Evolutionary conservation across 2,797 vertebrate genomes (phyloP), one percentile per base, ranked within the genome.

Genomic region (Sebastes jordani): DNA sequence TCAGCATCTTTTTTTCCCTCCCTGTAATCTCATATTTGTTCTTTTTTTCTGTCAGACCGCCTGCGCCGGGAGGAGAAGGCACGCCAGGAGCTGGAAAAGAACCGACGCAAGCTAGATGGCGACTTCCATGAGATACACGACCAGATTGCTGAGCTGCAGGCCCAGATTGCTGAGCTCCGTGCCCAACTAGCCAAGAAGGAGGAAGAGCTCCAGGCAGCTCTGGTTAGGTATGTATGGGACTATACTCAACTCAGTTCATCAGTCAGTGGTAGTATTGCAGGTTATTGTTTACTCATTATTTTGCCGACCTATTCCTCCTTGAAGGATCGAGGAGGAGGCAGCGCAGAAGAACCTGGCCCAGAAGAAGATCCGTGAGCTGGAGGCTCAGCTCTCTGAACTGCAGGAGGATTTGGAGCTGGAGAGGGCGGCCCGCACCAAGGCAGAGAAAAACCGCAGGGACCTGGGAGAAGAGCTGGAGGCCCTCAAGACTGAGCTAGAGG

Each of bases 321-420:
- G 16, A 86, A 99, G 99, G 92, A 97, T 98, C 46, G 99, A 99
- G 88, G 98, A 99, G 81, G 99, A 99, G 89, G 97, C 98, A 5
- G 93, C 96, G 0, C 97, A 98, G 92, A 99, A 99, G 93, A 99
- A 98, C 85, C 86, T 97, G 90, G 99, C 98, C 60, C 94, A 99
- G 70, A 99, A 99, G 86, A 99, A 98, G 94, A 98, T 99, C 83
- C 95, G 99, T 1, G 99, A 99, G 89, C 91, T 99, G 5, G 98
- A 99, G 88, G 97, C 98, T 11, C 99, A 99, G 94, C 95, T 99
- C 80, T 97, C 97, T 0, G 99, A 99, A 58, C 95, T 99, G 58
- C 98, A 99, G 91, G 99, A 99, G 86, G 99, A 99, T 83, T 84
- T 99, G 83, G 99, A 99, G n/a, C 96, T 99, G 16, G 99, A 99